Percentiles rank a stretch among this genome's conserved stretches.
These are phyloP conservation scores for Aplocera efformata DNA, from an alignment of 2,888 invertebrate genomes.

Conservation along the genomic window DNA sequence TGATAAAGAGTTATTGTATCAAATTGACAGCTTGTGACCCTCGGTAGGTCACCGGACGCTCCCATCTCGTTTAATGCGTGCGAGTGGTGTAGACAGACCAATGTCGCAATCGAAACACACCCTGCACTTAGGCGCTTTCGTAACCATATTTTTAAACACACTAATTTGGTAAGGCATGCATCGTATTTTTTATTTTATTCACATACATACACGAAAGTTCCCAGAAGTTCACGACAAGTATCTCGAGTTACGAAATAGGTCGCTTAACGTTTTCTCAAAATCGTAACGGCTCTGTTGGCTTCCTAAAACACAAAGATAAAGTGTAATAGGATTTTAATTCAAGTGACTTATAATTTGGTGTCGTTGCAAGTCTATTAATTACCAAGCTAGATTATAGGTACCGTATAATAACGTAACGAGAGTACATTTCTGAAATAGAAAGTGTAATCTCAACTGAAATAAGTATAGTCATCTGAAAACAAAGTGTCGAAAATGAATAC, in stretches of 20 bases:
- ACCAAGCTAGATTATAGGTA: too few species aligned
- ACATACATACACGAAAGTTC: slow-evolving; percentile 16
- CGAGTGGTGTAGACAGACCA: slow-evolving; percentile 31
- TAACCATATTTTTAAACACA: slow-evolving; percentile 30
- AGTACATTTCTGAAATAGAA: slow-evolving; percentile 31
- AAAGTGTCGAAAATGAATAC: slow-evolving; percentile 35
- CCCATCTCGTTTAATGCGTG: slow-evolving; percentile 43
- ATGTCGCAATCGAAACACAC: slow-evolving; percentile 33
- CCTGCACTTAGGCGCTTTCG: slow-evolving; percentile 24
- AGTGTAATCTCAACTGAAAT: slow-evolving; percentile 34
- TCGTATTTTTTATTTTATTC: slow-evolving; percentile 28
- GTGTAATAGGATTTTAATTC: background rate
- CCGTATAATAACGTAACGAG: slow-evolving; percentile 8
- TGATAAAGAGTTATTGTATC: slow-evolving; percentile 41
- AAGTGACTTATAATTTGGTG: background rate
- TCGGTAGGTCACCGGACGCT: slow-evolving; percentile 47
- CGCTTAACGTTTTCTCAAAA: slow-evolving; percentile 15
- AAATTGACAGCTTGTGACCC: slow-evolving; percentile 49
- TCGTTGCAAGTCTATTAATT: too few species aligned
- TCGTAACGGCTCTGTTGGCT: slow-evolving; percentile 3
- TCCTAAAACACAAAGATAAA: slow-evolving; percentile 5
- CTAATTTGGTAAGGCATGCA: slow-evolving; percentile 28
- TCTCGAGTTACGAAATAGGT: slow-evolving; percentile 17
- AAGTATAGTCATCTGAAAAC: slow-evolving; percentile 28
- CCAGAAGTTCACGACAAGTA: slow-evolving; percentile 24